A percentile compares a stretch with the other conserved stretches of the same genome.
These are phyloP conservation scores for Platycnemis pennipes DNA, from an alignment of 2,888 invertebrate species.

Conservation along the genomic window DNA sequence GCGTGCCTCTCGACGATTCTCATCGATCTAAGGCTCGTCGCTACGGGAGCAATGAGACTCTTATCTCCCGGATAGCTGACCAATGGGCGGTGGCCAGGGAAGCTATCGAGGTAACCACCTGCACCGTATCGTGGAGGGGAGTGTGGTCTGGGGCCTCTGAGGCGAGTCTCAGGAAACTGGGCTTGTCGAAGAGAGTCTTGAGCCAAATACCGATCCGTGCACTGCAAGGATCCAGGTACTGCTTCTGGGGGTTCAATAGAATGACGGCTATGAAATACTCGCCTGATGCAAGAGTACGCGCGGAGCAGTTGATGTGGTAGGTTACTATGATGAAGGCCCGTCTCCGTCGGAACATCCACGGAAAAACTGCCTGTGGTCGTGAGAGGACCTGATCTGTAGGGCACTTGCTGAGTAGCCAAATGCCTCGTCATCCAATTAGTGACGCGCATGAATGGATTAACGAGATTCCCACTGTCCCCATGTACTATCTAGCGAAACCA, in stretches of 20 bases:
- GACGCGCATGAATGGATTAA: slow-evolving; percentile 76
- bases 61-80: background rate
- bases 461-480: slow-evolving; percentile 83
- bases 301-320: no score
- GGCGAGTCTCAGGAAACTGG: background rate
- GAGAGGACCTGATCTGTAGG: no score
- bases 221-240: no score
- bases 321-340: no score
- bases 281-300: no score
- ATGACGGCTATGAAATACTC: no score
- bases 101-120: background rate
- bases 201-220: no score
- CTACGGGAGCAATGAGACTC: background rate
- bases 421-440: no score
- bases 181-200: background rate
- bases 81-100: background rate
- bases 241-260: no score
- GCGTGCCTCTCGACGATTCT: background rate
- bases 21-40: background rate
- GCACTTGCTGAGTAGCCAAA: no score
- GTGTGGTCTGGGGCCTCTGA: background rate
- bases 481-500: slow-evolving; percentile 84
- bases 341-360: no score
- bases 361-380: no score
- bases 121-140: slow-evolving; percentile 30